A percentile compares a stretch with the other conserved stretches of the same genome.
Evolutionary conservation across 2,888 invertebrate genomes (phyloP).

Genomic region (Allophyes oxyacanthae): DNA sequence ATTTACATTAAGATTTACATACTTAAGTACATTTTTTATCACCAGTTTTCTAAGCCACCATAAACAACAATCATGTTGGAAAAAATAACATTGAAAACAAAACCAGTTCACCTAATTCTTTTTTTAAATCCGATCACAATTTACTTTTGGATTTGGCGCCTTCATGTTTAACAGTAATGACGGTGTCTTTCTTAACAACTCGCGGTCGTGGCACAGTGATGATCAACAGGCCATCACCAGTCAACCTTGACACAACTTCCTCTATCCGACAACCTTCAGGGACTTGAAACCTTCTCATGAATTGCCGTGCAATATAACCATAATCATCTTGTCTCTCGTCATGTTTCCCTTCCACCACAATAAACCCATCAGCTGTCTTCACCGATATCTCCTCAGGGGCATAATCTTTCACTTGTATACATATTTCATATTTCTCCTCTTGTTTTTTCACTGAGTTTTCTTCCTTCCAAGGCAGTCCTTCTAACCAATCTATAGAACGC

Average conservation of each 20-base stretch:
- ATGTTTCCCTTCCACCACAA: conserved; percentile 76
- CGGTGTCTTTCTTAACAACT: conserved; percentile 65
- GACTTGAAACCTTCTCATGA: conserved; percentile 70
- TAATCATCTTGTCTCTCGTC: conserved; percentile 76
- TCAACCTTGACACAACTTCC: conserved; percentile 69
- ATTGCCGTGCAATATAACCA: conserved; percentile 73
- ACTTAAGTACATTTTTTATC: conserved; percentile 19
- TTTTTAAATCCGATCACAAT: conserved; percentile 55
- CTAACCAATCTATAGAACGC: conserved; percentile 79
- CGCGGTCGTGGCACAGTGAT: conserved; percentile 66
- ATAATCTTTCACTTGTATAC: conserved; percentile 73
- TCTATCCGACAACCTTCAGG: conserved; percentile 72
- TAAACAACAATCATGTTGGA: conserved; percentile 10
- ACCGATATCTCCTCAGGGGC: conserved; percentile 72
- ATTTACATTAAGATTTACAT: no score
- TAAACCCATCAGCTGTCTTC: conserved; percentile 66
- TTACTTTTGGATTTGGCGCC: conserved; percentile 65
- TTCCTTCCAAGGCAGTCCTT: conserved; percentile 77
- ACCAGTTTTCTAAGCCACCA: conserved; percentile 2
- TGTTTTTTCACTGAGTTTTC: conserved; percentile 65
- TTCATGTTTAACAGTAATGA: conserved; percentile 74
- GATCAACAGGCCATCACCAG: conserved; percentile 70
- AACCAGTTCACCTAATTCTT: neutral
- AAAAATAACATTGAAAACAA: conserved; percentile 8
- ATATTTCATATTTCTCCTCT: conserved; percentile 72